Evolutionary conservation across 2,888 invertebrate species (phyloP).

Genomic region (Rhagophthalmus giganteus): DNA sequence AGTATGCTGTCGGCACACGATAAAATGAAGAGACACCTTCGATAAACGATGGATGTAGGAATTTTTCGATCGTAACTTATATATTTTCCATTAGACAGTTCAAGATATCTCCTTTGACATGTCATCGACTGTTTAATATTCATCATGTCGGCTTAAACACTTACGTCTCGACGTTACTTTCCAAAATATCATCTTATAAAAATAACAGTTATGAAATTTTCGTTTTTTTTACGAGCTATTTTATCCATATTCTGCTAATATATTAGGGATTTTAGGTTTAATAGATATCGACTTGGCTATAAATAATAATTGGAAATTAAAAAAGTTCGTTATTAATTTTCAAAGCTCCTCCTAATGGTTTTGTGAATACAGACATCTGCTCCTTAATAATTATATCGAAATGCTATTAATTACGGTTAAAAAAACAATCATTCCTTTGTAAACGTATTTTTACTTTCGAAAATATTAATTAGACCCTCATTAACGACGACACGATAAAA

Average conservation of each 20-base stretch:
- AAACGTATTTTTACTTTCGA: slow-evolving; percentile 2
- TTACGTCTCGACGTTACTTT: too few relatives aligned
- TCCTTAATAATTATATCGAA: neutral
- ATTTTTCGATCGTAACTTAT: slow-evolving; percentile 7
- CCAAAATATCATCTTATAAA: neutral
- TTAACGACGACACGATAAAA: neutral
- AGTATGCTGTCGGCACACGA: slow-evolving; percentile 6
- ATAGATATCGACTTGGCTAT: neutral
- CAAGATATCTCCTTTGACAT: slow-evolving; percentile 6
- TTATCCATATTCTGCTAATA: too few relatives aligned
- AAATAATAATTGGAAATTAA: neutral
- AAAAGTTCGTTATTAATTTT: neutral
- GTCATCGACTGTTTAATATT: slow-evolving; percentile 10
- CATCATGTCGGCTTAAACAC: slow-evolving; percentile 4
- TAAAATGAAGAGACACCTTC: slow-evolving; percentile 9
- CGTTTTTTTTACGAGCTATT: too few relatives aligned
- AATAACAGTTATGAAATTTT: neutral
- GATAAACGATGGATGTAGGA: neutral
- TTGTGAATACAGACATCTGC: neutral
- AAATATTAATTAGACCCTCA: neutral
- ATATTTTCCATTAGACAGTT: slow-evolving; percentile 9
- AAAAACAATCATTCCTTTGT: slow-evolving; percentile 1
- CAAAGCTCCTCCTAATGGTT: slow-evolving; percentile 1
- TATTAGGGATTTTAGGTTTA: too few relatives aligned
- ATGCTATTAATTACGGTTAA: neutral